These are phyloP conservation scores for Drosophila sproati DNA, from an alignment of 1,140 invertebrate genomes.

Conservation along the genomic window DNA sequence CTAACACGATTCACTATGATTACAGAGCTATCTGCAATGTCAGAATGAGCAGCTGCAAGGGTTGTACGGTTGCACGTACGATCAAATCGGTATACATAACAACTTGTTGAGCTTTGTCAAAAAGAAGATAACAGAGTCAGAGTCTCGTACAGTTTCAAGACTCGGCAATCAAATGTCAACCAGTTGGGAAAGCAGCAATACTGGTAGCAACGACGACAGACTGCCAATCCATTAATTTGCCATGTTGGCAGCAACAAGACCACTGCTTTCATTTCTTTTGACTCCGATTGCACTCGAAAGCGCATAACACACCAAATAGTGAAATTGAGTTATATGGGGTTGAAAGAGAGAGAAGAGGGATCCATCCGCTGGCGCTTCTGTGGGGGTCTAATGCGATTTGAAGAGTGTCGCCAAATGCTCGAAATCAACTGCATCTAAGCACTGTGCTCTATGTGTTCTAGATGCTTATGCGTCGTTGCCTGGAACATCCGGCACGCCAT, in stretches of 20 bases:
- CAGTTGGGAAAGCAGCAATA: neutral
- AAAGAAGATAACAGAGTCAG: constrained; percentile 16
- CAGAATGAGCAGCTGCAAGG: neutral
- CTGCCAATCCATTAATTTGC: constrained; percentile 76
- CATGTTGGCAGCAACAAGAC: constrained; percentile 49
- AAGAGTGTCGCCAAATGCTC: constrained; percentile 66
- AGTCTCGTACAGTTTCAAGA: constrained; percentile 27
- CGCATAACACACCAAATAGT: constrained; percentile 37
- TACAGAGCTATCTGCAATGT: constrained; percentile 9
- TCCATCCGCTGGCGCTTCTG: constrained; percentile 12
- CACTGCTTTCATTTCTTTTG: constrained; percentile 13
- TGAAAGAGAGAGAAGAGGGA: neutral
- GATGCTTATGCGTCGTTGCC: constrained; percentile 55
- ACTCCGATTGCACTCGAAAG: constrained; percentile 42
- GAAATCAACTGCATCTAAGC: constrained; percentile 79
- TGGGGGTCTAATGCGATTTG: constrained; percentile 70
- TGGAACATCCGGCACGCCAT: constrained; percentile 53
- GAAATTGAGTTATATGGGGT: neutral
- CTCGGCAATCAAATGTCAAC: constrained; percentile 60
- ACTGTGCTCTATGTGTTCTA: constrained; percentile 25
- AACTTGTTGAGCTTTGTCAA: constrained; percentile 36
- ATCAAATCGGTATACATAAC: constrained; percentile 26
- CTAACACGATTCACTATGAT: constrained; percentile 10
- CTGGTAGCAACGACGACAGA: constrained; percentile 28
- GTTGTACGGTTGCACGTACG: constrained; percentile 26